These are phyloP conservation scores for Andrena marginata DNA, from an alignment of 2,888 invertebrate species.

Conservation along the genomic window DNA sequence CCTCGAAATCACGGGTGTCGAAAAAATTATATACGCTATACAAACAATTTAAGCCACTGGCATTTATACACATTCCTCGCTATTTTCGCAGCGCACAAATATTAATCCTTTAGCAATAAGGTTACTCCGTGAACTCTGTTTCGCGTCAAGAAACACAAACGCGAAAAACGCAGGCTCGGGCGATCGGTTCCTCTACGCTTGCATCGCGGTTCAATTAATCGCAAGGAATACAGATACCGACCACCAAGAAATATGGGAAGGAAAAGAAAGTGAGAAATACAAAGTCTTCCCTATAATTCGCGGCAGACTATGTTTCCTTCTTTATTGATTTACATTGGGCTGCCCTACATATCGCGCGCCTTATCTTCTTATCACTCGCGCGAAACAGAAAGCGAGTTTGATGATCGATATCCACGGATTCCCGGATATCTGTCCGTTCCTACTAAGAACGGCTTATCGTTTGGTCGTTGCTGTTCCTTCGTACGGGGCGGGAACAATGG, in stretches of 20 bases:
- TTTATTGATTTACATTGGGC: slow-evolving; percentile 44
- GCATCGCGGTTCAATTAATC: background rate
- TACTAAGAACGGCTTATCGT: slow-evolving; percentile 19
- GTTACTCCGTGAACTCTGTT: background rate
- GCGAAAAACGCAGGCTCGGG: background rate
- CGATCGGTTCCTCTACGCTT: background rate
- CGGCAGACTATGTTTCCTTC: background rate
- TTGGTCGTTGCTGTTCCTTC: background rate
- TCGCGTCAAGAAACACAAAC: background rate
- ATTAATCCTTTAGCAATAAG: background rate
- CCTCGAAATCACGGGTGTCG: no score
- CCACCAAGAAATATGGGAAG: background rate
- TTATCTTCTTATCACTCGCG: slow-evolving; percentile 53
- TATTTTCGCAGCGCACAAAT: background rate
- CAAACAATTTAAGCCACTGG: background rate
- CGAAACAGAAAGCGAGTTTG: slow-evolving; percentile 52
- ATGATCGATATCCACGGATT: slow-evolving; percentile 50
- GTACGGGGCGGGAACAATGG: background rate
- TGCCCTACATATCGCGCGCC: slow-evolving; percentile 47
- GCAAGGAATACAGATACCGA: background rate
- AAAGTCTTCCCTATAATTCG: slow-evolving; percentile 21
- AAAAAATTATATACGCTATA: background rate
- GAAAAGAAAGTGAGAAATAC: background rate
- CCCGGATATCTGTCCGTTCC: slow-evolving; percentile 36
- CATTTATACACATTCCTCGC: background rate